These are phyloP conservation scores for Idaea straminata DNA, from an alignment of 2,888 invertebrate genomes.

Conservation along the genomic window DNA sequence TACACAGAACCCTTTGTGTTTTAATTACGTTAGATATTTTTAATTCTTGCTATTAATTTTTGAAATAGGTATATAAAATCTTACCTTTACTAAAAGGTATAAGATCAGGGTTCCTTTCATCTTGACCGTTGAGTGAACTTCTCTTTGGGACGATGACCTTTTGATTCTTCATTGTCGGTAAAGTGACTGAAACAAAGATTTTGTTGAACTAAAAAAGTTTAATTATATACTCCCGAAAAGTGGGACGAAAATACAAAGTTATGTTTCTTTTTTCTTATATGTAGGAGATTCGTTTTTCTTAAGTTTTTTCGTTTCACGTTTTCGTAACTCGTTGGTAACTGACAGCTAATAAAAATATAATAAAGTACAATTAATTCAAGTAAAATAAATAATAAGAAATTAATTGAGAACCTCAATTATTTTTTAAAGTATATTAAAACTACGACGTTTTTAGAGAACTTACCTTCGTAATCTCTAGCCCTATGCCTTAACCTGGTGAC, in stretches of 20 bases:
- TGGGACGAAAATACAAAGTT: not conserved
- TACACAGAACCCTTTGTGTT: not conserved
- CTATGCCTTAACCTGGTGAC: conserved; percentile 81
- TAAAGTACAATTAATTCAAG: no score
- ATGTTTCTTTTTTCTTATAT: no score
- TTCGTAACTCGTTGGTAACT: no score
- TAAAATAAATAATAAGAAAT: no score
- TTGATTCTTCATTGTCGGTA: conserved; percentile 71
- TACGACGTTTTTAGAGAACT: conserved; percentile 27
- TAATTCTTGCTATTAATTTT: not conserved
- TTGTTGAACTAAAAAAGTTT: not conserved
- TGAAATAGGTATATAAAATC: not conserved
- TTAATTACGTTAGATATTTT: not conserved
- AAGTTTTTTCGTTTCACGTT: no score
- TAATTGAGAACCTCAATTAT: no score
- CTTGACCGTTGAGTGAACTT: conserved; percentile 84
- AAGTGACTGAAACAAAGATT: conserved; percentile 55
- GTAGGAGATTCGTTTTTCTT: no score
- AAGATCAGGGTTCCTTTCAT: conserved; percentile 93
- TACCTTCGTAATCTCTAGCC: conserved; percentile 74
- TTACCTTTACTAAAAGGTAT: conserved; percentile 93
- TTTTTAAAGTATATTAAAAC: no score
- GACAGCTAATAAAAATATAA: no score
- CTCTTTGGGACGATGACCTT: conserved; percentile 82
- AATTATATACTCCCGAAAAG: not conserved